Percentiles rank a stretch among this genome's conserved stretches.
These are phyloP conservation scores for Ryuthela nishihirai DNA, from an alignment of 2,888 invertebrate genomes.

Conservation along the genomic window DNA sequence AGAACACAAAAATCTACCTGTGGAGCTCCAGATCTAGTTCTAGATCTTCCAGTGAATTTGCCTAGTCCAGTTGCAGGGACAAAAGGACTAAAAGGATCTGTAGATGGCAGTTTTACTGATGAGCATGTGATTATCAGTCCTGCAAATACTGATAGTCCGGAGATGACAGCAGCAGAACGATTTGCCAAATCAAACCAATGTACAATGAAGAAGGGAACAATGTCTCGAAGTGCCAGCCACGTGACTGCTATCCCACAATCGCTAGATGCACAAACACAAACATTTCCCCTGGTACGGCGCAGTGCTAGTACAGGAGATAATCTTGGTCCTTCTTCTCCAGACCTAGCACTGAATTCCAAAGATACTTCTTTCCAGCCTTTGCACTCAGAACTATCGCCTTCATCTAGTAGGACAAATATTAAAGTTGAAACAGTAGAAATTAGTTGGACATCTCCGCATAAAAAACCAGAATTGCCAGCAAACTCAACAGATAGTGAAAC, in stretches of 20 bases:
- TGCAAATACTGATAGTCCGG: conserved; percentile 32
- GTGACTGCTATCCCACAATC: conserved; percentile 21
- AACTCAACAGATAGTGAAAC: conserved; percentile 2
- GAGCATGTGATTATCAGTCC: conserved; percentile 7
- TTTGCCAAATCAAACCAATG: conserved; percentile 76
- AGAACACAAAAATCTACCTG: conserved; percentile 37
- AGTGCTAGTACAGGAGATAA: conserved; percentile 37
- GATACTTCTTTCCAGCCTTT: conserved; percentile 8
- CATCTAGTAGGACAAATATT: not conserved
- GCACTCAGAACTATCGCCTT: conserved; percentile 8
- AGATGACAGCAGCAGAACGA: conserved; percentile 67
- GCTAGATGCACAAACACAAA: conserved; percentile 29
- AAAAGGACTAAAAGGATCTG: conserved; percentile 18
- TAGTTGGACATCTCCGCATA: conserved; percentile 6
- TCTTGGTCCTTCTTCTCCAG: conserved; percentile 24
- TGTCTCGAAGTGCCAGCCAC: conserved; percentile 37
- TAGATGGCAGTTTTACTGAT: conserved; percentile 5
- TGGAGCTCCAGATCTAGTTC: conserved; percentile 74
- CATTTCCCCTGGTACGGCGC: conserved; percentile 32
- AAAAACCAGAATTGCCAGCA: conserved; percentile 9
- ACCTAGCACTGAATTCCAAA: conserved; percentile 21
- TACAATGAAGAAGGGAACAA: conserved; percentile 63
- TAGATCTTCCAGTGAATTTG: conserved; percentile 65
- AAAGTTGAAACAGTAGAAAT: conserved; percentile 35
- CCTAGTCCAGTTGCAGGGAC: conserved; percentile 45